phyloP scores from a whole-genome alignment of 2,797 vertebrate genomes.

The Chiroxiphia lanceolata region DNA sequence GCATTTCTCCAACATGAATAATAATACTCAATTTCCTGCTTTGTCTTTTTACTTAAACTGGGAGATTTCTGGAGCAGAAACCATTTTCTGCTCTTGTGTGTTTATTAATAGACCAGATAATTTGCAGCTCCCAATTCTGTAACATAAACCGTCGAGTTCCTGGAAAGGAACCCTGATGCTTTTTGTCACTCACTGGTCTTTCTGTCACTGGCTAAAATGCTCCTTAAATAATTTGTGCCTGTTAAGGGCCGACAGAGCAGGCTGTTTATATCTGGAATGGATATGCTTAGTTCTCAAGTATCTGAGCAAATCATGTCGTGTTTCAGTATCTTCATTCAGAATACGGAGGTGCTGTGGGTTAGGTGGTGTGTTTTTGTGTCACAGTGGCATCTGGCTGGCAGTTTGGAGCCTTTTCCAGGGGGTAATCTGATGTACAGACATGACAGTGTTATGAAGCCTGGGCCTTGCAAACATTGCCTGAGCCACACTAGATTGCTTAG shows the following conservation, averaged over 20 bases:
- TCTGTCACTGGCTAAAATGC: background rate
- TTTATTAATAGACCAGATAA: background rate
- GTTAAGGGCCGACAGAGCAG: background rate
- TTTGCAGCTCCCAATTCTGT: background rate
- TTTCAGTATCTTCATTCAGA: background rate
- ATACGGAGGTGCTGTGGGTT: background rate
- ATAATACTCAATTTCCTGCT: background rate
- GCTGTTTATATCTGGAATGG: background rate
- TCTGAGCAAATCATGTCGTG: background rate
- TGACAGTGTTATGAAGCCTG: background rate
- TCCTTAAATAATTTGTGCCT: background rate
- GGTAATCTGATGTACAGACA: background rate
- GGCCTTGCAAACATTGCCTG: fast-evolving
- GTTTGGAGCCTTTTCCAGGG: background rate
- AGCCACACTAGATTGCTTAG: background rate
- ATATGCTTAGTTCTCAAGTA: background rate
- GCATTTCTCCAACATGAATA: background rate
- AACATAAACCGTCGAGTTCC: background rate
- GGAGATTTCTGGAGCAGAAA: background rate
- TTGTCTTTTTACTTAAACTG: background rate
- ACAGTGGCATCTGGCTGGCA: background rate
- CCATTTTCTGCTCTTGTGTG: background rate
- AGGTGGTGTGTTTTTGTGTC: background rate
- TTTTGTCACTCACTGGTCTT: background rate
- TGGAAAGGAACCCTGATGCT: background rate